Evolutionary conservation across 2,888 invertebrate genomes (phyloP), one percentile per base, ranked within the genome.

Genomic region (Odontothrips loti): DNA sequence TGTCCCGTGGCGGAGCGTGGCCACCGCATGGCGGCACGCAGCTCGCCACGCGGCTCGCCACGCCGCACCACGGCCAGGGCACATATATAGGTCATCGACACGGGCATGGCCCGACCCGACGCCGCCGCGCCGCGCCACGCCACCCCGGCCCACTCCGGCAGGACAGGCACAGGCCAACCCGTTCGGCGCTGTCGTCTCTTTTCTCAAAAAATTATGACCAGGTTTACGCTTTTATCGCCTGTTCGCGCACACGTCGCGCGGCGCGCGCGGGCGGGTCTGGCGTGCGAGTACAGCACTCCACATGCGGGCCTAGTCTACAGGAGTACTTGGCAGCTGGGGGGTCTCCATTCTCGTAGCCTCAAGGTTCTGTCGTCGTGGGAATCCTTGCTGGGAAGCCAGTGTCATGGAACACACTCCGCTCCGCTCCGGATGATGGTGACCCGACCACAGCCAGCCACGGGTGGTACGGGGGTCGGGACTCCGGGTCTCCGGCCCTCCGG

Each of bases 31-130:
- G 34, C 34, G 34, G 34, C 34, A 43, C 34, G 34, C 34, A 2
- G 34, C 34, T 43, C 34, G 6, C 34, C 34, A 43, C 34, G 34
- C 34, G 3, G 34, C 34, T 6, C 34, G 34, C 34, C 34, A 43
- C 34, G 34, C 34, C 58, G 58, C 58, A 15, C 15, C 58, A 58
- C 58, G 58, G 58, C 58, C 58, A 15, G 58, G 27, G 23, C 23
- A 27, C 23, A 75, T 75, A 75, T 75, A 75, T 75, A 75, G 68
- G 68, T 75, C 68, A 75, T 75, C 68, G 68, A 75, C 68, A 75
- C 68, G 68, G 68, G 27, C 68, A 43, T 23, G 68, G 68, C n/a
- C 23, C 17, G 58, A n/a, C 58, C 58, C 58, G 15, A 0, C 17
- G 58, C 58, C 20, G 58, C 58, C 58, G 34, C 34, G 34, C 34